phyloP scores from a whole-genome alignment of 2,113 vertebrate genomes.

The Glaucomys volans region DNA sequence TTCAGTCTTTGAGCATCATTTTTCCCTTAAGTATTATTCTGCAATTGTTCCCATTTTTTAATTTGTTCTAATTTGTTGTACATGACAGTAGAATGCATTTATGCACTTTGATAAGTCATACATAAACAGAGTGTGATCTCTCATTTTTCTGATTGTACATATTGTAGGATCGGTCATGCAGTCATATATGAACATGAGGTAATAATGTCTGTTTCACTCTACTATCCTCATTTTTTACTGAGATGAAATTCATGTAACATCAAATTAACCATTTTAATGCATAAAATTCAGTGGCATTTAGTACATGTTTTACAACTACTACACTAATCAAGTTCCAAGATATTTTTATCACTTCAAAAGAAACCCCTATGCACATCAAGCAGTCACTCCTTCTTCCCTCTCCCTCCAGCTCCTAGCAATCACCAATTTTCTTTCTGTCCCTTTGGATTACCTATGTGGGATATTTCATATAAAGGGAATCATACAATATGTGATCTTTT shows the following conservation, averaged over 20 bases:
- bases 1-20: neutral
- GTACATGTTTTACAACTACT: neutral
- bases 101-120: too few relatives aligned
- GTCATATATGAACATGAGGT: too few relatives aligned
- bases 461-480: neutral
- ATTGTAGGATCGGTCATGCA: too few relatives aligned
- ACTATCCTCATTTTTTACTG: neutral
- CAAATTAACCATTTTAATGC: neutral
- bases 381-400: neutral
- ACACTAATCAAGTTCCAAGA: neutral
- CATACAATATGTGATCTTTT: neutral
- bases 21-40: neutral
- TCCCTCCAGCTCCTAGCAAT: neutral
- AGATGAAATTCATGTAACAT: neutral
- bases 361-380: neutral
- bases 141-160: too few relatives aligned
- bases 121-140: too few relatives aligned
- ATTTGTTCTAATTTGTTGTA: neutral
- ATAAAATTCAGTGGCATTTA: neutral
- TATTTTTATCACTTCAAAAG: neutral
- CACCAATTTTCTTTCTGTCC: neutral
- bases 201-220: too few relatives aligned
- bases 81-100: too few relatives aligned
- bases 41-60: neutral
- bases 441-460: too few relatives aligned